Percentiles rank a stretch among this genome's conserved stretches.
These are phyloP conservation scores for Acanthurus lineatus DNA, from an alignment of 2,797 vertebrate genomes.

Conservation along the genomic window DNA sequence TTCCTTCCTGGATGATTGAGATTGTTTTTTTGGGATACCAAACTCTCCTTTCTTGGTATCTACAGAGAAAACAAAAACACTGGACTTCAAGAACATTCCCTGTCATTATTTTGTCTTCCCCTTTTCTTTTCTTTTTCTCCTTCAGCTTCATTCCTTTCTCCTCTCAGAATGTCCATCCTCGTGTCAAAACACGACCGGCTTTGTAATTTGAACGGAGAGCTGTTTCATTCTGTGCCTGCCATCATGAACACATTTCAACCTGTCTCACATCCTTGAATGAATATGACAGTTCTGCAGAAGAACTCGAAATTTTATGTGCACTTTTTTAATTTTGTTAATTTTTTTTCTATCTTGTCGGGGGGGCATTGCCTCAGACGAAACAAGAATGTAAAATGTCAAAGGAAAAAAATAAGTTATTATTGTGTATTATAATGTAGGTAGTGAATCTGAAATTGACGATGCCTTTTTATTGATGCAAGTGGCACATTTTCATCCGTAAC, in stretches of 20 bases:
- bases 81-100: constrained; percentile 68
- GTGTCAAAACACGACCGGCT: constrained; percentile 80
- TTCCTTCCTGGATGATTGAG: constrained; percentile 75
- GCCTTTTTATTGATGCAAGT: constrained; percentile 89
- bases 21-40: constrained; percentile 58
- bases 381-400: constrained; percentile 87
- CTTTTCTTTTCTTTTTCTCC: constrained; percentile 36
- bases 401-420: constrained; percentile 70
- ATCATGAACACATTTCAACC: constrained; percentile 72
- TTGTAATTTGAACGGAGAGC: constrained; percentile 76
- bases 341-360: constrained; percentile 43
- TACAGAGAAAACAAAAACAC: constrained; percentile 54
- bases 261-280: constrained; percentile 80
- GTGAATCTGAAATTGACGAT: constrained; percentile 84
- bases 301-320: constrained; percentile 80
- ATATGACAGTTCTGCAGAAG: constrained; percentile 73
- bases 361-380: constrained; percentile 76
- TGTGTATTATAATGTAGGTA: constrained; percentile 87
- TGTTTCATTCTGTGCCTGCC: constrained; percentile 88
- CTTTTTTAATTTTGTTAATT: constrained; percentile 72
- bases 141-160: constrained; percentile 54
- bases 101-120: constrained; percentile 80
- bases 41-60: constrained; percentile 66
- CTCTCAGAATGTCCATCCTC: constrained; percentile 62
- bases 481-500: constrained; percentile 83